Conservation (phyloP, 2,797 vertebrate genomes). For the Hephaestus fuliginosus region DNA sequence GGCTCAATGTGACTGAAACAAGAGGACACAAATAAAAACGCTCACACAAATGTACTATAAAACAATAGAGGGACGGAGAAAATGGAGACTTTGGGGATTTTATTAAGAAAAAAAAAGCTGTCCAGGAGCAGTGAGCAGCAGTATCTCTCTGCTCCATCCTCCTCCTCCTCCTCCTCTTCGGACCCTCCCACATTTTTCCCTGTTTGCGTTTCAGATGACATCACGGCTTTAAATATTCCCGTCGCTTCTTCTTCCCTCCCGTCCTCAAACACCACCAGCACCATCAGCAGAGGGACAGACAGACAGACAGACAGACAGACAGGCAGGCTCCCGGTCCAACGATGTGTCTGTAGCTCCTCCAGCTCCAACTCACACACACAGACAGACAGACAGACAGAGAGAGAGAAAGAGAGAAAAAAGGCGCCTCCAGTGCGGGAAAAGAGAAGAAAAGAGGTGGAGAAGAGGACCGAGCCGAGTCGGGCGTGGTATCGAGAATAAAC, state of each 20-base stretch:
- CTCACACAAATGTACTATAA: too few species aligned
- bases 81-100: too few species aligned
- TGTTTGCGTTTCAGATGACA: constrained; percentile 64
- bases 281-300: background rate
- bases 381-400: too few species aligned
- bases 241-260: constrained; percentile 72
- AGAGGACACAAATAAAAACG: too few species aligned
- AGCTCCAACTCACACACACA: background rate
- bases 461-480: constrained; percentile 64
- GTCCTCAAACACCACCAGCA: constrained; percentile 42
- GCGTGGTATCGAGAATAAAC: constrained; percentile 74
- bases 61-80: too few species aligned
- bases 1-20: too few species aligned
- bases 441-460: constrained; percentile 42
- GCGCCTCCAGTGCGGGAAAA: constrained; percentile 50
- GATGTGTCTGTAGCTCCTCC: constrained; percentile 57
- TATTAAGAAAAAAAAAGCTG: too few species aligned
- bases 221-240: constrained; percentile 75
- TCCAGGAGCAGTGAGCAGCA: too few species aligned
- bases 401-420: constrained; percentile 29
- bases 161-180: constrained; percentile 24
- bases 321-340: constrained; percentile 17
- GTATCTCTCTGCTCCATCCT: background rate
- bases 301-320: too few species aligned
- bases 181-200: constrained; percentile 68